Evolutionary conservation across 2,113 vertebrate species (phyloP).

Genomic region (Pogona vitticeps): DNA sequence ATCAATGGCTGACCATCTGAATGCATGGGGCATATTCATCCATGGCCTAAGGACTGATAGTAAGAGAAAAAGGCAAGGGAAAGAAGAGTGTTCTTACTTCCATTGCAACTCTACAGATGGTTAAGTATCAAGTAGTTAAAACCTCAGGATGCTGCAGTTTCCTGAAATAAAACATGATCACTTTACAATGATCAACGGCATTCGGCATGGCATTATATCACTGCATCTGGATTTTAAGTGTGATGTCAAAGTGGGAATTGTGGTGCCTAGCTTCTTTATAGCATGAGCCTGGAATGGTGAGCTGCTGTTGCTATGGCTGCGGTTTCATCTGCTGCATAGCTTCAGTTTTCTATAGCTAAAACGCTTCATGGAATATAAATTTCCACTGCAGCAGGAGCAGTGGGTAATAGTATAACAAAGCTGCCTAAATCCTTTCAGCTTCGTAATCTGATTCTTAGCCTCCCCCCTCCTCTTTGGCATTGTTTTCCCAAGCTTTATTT

Average conservation of each 20-base stretch:
- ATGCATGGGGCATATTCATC: not conserved
- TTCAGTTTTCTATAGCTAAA: constrained; percentile 53
- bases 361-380: constrained; percentile 57
- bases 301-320: constrained; percentile 63
- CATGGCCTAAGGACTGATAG: constrained; percentile 8
- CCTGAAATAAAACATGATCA: not conserved
- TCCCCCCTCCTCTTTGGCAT: constrained; percentile 1
- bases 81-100: constrained; percentile 5
- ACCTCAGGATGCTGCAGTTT: not conserved
- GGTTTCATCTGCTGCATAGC: constrained; percentile 52
- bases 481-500: not conserved
- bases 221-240: not conserved
- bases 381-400: constrained; percentile 49
- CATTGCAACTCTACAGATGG: constrained; percentile 9
- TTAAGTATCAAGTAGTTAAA: not conserved
- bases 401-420: constrained; percentile 28
- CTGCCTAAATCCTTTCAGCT: constrained; percentile 22
- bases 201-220: constrained; percentile 22
- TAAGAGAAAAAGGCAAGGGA: not conserved
- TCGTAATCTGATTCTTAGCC: constrained; percentile 16
- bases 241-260: constrained; percentile 44
- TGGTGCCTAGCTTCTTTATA: constrained; percentile 52
- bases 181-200: constrained; percentile 15
- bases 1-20: constrained; percentile 1
- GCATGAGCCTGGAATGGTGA: constrained; percentile 32